phyloP scores from a whole-genome alignment of 2,888 invertebrate species.

The Caradrina kadenii region DNA sequence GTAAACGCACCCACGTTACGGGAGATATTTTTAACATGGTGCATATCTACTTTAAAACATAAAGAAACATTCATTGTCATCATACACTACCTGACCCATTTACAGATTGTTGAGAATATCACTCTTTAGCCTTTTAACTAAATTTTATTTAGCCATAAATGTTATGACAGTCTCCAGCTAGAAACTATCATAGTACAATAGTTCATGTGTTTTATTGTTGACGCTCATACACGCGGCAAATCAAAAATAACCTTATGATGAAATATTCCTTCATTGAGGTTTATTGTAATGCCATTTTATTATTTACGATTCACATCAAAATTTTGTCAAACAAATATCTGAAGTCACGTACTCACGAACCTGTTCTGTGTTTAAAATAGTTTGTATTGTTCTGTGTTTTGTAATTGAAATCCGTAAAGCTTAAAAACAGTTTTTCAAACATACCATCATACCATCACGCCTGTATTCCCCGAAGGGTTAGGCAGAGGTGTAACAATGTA shows the following conservation, averaged over 20 bases:
- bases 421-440: too few species aligned
- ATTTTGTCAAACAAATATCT: constrained; percentile 8
- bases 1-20: too few species aligned
- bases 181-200: not conserved
- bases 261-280: constrained; percentile 15
- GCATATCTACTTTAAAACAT: too few species aligned
- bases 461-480: too few species aligned
- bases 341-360: constrained; percentile 26
- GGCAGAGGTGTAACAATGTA: too few species aligned
- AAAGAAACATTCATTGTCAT: too few species aligned
- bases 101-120: not conserved
- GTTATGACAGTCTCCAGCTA: not conserved
- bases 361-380: constrained; percentile 33
- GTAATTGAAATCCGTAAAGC: constrained; percentile 12
- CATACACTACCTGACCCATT: too few species aligned
- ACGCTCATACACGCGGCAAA: not conserved
- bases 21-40: too few species aligned
- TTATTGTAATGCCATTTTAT: constrained; percentile 17
- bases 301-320: constrained; percentile 28
- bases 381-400: constrained; percentile 7
- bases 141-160: not conserved
- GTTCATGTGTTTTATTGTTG: not conserved
- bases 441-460: too few species aligned
- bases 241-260: not conserved
- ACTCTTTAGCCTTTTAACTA: not conserved